phyloP scores from a whole-genome alignment of 2,888 invertebrate species.

The Malachius bipustulatus region DNA sequence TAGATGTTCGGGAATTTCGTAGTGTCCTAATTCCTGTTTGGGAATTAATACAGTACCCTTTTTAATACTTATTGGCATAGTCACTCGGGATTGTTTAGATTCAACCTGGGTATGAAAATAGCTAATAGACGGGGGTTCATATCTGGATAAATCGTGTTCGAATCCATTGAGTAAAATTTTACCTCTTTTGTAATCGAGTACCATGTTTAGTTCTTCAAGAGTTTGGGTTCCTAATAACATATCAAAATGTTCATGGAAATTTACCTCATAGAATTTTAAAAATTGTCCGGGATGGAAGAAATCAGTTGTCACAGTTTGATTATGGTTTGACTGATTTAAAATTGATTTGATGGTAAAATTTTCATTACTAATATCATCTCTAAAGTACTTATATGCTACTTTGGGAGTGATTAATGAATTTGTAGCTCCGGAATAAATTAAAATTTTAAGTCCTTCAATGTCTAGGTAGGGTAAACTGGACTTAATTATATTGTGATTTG shows the following conservation, averaged over 20 bases:
- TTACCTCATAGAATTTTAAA: background rate
- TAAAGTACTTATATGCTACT: background rate
- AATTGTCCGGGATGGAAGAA: background rate
- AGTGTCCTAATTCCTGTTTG: background rate
- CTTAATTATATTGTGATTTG: background rate
- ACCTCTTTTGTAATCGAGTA: background rate
- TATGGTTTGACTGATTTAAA: background rate
- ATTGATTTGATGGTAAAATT: background rate
- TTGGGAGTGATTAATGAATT: background rate
- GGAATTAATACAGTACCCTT: background rate
- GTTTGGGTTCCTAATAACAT: background rate
- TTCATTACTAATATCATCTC: background rate
- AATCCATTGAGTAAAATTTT: background rate
- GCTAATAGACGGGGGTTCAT: background rate
- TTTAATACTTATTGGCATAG: background rate
- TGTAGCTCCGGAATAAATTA: background rate
- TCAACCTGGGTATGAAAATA: background rate
- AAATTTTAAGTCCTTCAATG: background rate
- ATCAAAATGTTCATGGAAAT: conserved; percentile 1
- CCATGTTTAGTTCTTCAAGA: background rate
- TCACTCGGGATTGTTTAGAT: background rate
- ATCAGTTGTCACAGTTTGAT: conserved; percentile 1
- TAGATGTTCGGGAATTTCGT: background rate
- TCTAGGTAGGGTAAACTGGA: conserved; percentile 2
- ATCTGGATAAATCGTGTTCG: conserved; percentile 1